Evolutionary conservation across 2,888 invertebrate species (phyloP).

Genomic region (Melinaea menophilus): DNA sequence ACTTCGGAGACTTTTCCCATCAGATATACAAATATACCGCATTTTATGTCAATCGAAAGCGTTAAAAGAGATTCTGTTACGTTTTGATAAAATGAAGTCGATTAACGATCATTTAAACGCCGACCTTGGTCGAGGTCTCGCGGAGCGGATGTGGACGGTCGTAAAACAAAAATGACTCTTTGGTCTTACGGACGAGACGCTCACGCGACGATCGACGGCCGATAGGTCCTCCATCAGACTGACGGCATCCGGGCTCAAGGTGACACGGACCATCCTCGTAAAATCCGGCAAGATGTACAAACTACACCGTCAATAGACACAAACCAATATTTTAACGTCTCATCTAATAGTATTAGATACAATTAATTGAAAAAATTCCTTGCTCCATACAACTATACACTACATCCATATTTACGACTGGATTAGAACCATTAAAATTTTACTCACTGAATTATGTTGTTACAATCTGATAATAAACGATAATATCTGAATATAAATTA

Average conservation of each 20-base stretch:
- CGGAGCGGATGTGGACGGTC: constrained; percentile 68
- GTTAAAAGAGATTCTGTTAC: constrained; percentile 18
- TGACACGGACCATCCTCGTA: constrained; percentile 72
- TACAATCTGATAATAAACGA: constrained; percentile 15
- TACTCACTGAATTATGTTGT: constrained; percentile 22
- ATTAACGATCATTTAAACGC: constrained; percentile 49
- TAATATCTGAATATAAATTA: constrained; percentile 9
- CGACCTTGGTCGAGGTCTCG: constrained; percentile 68
- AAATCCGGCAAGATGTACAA: constrained; percentile 54
- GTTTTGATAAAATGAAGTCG: constrained; percentile 31
- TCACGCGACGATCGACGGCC: constrained; percentile 73
- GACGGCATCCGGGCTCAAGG: constrained; percentile 74
- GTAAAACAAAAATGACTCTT: constrained; percentile 70
- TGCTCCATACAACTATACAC: too few relatives aligned
- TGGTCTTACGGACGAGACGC: constrained; percentile 64
- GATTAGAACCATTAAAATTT: too few relatives aligned
- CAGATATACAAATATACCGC: constrained; percentile 16
- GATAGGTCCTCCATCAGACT: constrained; percentile 67
- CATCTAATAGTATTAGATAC: too few relatives aligned
- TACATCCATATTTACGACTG: too few relatives aligned
- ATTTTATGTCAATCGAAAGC: not conserved
- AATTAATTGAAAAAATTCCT: too few relatives aligned
- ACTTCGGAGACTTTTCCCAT: constrained; percentile 51
- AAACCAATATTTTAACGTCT: not conserved
- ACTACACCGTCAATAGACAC: constrained; percentile 33